Conservation (phyloP, 2,797 vertebrate genomes). For the Cirrhinus molitorella region DNA sequence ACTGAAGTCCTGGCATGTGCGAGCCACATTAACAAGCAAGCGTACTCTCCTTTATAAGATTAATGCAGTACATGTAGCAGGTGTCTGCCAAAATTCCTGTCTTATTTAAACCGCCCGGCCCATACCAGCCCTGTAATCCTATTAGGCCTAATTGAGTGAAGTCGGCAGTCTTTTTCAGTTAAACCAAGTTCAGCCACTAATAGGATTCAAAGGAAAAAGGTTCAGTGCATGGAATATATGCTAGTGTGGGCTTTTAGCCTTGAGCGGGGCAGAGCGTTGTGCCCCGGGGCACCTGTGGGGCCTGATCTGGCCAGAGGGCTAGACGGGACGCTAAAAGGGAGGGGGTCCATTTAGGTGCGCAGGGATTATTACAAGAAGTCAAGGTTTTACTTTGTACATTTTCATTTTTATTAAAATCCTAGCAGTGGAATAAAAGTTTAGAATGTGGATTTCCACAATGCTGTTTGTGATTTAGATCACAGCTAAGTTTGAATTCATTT, state of each 20-base stretch:
- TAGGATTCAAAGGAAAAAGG: slow-evolving; percentile 85
- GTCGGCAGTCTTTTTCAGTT: slow-evolving; percentile 90
- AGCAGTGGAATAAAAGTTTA: background rate
- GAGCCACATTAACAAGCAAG: slow-evolving; percentile 60
- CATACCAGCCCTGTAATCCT: slow-evolving; percentile 92
- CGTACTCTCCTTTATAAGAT: slow-evolving; percentile 86
- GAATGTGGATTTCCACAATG: background rate
- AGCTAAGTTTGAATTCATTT: no score
- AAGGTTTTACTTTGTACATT: background rate
- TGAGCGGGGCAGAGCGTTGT: slow-evolving; percentile 52
- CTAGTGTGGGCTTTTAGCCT: slow-evolving; percentile 71
- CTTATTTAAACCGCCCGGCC: slow-evolving; percentile 88
- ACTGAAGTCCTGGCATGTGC: slow-evolving; percentile 56
- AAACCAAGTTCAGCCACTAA: slow-evolving; percentile 91
- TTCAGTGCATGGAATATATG: slow-evolving; percentile 76
- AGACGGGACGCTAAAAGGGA: background rate
- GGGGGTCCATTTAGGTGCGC: slow-evolving; percentile 11
- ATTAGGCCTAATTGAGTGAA: slow-evolving; percentile 95
- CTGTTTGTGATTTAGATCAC: background rate
- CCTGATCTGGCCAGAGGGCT: slow-evolving; percentile 43
- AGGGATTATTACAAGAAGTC: background rate
- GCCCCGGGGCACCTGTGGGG: slow-evolving; percentile 37
- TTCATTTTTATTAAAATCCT: background rate
- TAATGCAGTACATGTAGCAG: slow-evolving; percentile 85
- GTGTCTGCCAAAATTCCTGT: slow-evolving; percentile 88